Evolutionary conservation across 2,113 vertebrate genomes (phyloP), one percentile per base, ranked within the genome.

Genomic region (Puma concolor): DNA sequence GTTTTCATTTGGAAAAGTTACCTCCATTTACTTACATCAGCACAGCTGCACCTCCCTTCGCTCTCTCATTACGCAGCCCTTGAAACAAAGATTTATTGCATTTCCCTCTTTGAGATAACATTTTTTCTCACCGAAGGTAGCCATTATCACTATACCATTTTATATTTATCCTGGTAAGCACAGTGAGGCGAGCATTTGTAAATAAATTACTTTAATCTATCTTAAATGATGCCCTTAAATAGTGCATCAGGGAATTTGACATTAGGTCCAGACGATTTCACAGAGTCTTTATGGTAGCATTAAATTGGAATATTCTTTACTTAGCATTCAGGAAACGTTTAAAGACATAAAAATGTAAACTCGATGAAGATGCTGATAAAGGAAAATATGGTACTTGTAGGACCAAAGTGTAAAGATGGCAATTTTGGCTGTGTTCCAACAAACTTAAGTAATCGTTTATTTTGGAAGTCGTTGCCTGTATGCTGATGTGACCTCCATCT

Each of bases 1-100:
- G 93, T 98, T 98, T 99, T 98, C 94, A 93, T 98, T 97, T 98
- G 97, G 96, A 98, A 98, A 98, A 98, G 97, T 98, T 98, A 92
- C 85, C 98, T 96, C 88, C 91, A 96, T 97, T 98, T 92, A 84
- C 96, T 98, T 97, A 93, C 95, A 96, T 98, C 95, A 97, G 97
- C 97, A 96, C 89, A 98, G 93, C 95, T 97, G 96, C 97, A 95
- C 98, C 96, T 93, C 96, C 93, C 92, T 98, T 96, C 94, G 94
- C 91, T 97, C 95, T 95, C 91, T 94, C 67, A 92, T 94, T 72
- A 97, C 60, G 72, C 88, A 97, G 95, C 83, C 94, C 96, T 98
- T 98, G 98, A 98, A 99, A 96, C 96, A 98, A 98, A 98, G 98
- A 98, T 98, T 98, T 98, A 98, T 98, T 97, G 93, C 96, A 98